Evolutionary conservation across 2,113 vertebrate genomes (phyloP).

Genomic region (Paralichthys olivaceus): DNA sequence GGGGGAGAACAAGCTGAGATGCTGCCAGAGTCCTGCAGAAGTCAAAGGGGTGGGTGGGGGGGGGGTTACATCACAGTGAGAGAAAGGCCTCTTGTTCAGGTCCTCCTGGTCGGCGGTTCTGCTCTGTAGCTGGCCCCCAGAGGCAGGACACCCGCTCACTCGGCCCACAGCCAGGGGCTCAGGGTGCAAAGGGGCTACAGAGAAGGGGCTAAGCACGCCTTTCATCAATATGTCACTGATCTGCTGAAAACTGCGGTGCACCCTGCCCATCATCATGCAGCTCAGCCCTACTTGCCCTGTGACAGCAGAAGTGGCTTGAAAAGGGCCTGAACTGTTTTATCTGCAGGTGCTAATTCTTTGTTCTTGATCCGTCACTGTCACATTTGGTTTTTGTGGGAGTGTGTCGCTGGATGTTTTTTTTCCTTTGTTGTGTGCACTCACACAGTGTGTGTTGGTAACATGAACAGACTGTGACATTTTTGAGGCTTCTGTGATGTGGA

Average conservation of each 20-base stretch:
- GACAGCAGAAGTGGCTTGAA: slow-evolving; percentile 36
- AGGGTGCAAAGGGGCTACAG: slow-evolving; percentile 55
- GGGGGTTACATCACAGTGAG: slow-evolving; percentile 31
- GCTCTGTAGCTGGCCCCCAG: slow-evolving; percentile 35
- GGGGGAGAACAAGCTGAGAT: slow-evolving; percentile 39
- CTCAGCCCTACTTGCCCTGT: slow-evolving; percentile 19
- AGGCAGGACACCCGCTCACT: slow-evolving; percentile 42
- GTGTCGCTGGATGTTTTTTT: slow-evolving; percentile 18
- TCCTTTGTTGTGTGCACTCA: slow-evolving; percentile 28
- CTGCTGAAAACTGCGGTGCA: slow-evolving; percentile 60
- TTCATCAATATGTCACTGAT: slow-evolving; percentile 69
- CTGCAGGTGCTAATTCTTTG: slow-evolving; percentile 53
- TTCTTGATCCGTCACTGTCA: slow-evolving; percentile 38
- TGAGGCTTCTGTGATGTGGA: slow-evolving; percentile 49
- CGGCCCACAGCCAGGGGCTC: slow-evolving; percentile 49
- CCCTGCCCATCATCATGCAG: slow-evolving; percentile 42
- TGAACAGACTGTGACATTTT: slow-evolving; percentile 36
- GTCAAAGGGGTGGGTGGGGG: background rate
- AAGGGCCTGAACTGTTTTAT: slow-evolving; percentile 40
- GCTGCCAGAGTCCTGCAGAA: slow-evolving; percentile 46
- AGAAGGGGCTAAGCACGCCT: slow-evolving; percentile 65
- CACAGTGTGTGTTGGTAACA: slow-evolving; percentile 17
- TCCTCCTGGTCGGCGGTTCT: slow-evolving; percentile 33
- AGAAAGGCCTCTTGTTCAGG: slow-evolving; percentile 56
- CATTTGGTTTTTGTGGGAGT: slow-evolving; percentile 26